Conservation (phyloP, 2,888 invertebrate species). For the Synergus itoensis region DNA sequence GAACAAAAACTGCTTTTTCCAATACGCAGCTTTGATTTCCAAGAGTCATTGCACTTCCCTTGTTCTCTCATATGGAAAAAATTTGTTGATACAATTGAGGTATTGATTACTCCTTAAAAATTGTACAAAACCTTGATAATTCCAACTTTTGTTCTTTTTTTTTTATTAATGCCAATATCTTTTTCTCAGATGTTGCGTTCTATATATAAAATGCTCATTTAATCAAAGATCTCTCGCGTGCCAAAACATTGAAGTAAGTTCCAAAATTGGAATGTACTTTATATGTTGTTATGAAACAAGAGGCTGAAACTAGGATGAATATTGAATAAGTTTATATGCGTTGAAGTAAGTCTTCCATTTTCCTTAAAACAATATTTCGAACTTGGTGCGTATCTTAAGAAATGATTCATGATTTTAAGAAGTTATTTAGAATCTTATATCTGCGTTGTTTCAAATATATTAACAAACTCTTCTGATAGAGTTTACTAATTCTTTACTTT, state of each 20-base stretch:
- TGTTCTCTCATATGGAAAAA: background rate
- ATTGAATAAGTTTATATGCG: background rate
- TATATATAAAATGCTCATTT: background rate
- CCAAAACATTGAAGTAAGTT: background rate
- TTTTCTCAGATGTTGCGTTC: background rate
- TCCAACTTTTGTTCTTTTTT: background rate
- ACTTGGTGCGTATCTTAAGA: background rate
- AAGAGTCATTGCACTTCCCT: background rate
- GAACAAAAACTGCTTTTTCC: slow-evolving; percentile 6
- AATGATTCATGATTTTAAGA: background rate
- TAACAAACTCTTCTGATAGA: background rate
- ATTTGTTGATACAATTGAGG: background rate
- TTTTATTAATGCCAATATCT: background rate
- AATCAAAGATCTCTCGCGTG: background rate
- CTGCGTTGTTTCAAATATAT: background rate
- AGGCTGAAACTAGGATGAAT: background rate
- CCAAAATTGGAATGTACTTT: background rate
- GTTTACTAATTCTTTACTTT: background rate
- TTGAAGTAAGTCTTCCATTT: slow-evolving; percentile 23
- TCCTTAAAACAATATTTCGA: background rate
- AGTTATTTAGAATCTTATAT: slow-evolving; percentile 15
- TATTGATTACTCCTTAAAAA: background rate
- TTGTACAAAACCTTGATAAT: background rate
- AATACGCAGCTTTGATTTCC: background rate
- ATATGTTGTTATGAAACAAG: background rate